Conservation (phyloP, 2,113 vertebrate species). For the Brachyhypopomus occidentalis region DNA sequence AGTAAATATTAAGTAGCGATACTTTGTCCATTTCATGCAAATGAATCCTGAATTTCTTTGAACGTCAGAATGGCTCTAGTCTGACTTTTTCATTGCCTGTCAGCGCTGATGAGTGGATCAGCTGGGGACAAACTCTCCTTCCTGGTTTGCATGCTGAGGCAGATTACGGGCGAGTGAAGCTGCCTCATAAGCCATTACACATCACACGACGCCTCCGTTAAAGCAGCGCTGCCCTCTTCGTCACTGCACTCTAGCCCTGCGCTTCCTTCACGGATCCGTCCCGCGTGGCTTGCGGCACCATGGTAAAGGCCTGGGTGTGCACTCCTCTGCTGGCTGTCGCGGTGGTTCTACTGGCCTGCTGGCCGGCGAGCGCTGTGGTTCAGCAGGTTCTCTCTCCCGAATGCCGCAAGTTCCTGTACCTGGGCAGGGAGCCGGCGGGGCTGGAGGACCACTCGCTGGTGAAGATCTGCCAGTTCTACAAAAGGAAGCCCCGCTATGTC, state of each 20-base stretch:
- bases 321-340: slow-evolving; percentile 8
- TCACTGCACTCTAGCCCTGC: neutral
- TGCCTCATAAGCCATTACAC: slow-evolving; percentile 10
- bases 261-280: neutral
- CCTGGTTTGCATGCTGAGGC: slow-evolving; percentile 62
- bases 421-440: slow-evolving; percentile 62
- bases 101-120: slow-evolving; percentile 35
- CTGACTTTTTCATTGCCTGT: neutral
- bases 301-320: slow-evolving; percentile 48
- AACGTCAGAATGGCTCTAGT: neutral
- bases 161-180: slow-evolving; percentile 55
- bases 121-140: neutral
- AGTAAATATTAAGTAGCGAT: too few relatives aligned
- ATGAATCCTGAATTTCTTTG: neutral
- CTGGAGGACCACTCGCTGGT: slow-evolving; percentile 55
- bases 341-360: slow-evolving; percentile 18
- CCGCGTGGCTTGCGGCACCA: neutral
- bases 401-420: slow-evolving; percentile 68
- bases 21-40: neutral
- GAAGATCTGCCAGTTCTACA: slow-evolving; percentile 72
- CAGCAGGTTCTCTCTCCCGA: slow-evolving; percentile 62
- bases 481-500: slow-evolving; percentile 66
- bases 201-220: neutral
- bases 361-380: slow-evolving; percentile 56
- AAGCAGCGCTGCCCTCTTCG: neutral